Evolutionary conservation across 1,140 invertebrate genomes (phyloP).

Genomic region (Drosophila willistoni): DNA sequence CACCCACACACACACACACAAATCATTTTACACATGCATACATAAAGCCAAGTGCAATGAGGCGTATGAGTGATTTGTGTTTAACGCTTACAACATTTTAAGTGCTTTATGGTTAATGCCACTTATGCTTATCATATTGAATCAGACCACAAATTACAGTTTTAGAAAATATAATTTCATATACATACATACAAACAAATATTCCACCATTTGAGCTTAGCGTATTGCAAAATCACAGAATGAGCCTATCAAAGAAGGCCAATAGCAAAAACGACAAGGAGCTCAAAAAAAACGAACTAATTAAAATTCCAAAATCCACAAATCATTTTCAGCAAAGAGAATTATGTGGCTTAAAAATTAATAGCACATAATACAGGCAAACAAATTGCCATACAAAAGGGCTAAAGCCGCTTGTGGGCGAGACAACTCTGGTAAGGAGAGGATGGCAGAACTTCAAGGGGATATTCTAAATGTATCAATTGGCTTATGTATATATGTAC

Average conservation of each 20-base stretch:
- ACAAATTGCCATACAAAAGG: constrained; percentile 34
- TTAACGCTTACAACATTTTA: constrained; percentile 42
- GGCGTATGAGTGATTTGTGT: constrained; percentile 59
- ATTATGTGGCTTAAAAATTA: constrained; percentile 61
- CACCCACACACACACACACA: not conserved
- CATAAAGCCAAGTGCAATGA: constrained; percentile 38
- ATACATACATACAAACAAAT: not conserved
- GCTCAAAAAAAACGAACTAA: constrained; percentile 37
- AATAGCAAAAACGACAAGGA: not conserved
- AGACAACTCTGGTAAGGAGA: not conserved
- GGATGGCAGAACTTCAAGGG: not conserved
- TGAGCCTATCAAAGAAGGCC: not conserved
- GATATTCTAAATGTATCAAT: constrained; percentile 50
- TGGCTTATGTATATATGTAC: constrained; percentile 20
- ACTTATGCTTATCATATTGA: constrained; percentile 55
- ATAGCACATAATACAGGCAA: constrained; percentile 55
- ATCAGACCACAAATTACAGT: constrained; percentile 35
- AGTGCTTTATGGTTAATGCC: constrained; percentile 61
- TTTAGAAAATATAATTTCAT: constrained; percentile 18
- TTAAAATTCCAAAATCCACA: constrained; percentile 60
- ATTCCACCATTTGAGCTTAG: constrained; percentile 1
- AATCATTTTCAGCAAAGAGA: constrained; percentile 40
- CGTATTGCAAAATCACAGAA: not conserved
- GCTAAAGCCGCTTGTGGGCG: not conserved
- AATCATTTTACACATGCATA: not conserved